Evolutionary conservation across 1,140 invertebrate species (phyloP), one percentile per base, ranked within the genome.

Genomic region (Riptortus pedestris): DNA sequence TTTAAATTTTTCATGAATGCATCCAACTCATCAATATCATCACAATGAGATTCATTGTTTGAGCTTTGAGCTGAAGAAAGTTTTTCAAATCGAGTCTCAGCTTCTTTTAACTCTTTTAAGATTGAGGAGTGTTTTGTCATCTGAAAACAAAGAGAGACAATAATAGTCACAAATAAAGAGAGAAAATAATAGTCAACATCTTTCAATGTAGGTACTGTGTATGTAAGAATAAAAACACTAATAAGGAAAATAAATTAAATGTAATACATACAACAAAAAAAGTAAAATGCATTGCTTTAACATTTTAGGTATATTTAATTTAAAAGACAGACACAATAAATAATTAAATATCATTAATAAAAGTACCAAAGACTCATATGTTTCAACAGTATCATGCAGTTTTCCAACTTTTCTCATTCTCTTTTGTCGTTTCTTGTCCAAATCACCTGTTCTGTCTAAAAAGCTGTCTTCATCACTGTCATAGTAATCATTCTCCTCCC

Each of bases 401-500:
- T 84, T 84, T 45, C 85, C 79, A 69, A 82, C 79, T 68, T 79
- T 70, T 75, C 81, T 77, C 84, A 91, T 93, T 69, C 92, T 77
- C 65, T 82, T 80, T 68, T 86, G 78, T 16, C 95, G 77, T 75
- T 97, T 97, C 65, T 84, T 84, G 73, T 96, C 93, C 29, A 98
- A 83, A 58, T 85, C 84, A 7, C 96, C 96, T 11, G 96, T 98
- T 69, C 96, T 78, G 75, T 99, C 96, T 59, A 96, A 80, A 77
- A 91, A 99, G 18, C 88, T 89, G 74, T 98, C 96, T 66, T 98
- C 96, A 73, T 98, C 96, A n/a, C 90, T 94, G 71, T 96, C 91
- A 74, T 96, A 96, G 73, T 81, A 96, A 77, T 96, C 92, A 72
- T 93, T 86, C 38, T 91, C 90, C 72, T 87, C 85, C 87, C 87